Evolutionary conservation across 92 coral and sea anemone genomes (phyloP).

Genomic region (Zoanthus sociatus): DNA sequence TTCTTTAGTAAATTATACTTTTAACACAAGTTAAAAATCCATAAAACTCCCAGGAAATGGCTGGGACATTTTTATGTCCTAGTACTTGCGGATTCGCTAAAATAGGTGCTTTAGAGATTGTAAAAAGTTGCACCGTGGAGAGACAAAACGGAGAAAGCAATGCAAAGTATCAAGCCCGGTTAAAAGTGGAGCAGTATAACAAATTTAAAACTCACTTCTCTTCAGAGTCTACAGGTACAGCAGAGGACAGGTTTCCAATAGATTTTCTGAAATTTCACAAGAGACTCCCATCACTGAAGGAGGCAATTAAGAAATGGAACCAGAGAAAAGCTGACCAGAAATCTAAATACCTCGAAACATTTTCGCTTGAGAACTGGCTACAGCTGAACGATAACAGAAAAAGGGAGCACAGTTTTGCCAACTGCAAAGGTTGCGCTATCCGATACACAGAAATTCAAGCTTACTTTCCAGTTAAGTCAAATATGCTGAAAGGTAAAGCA

Average conservation of each 20-base stretch:
- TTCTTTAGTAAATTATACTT: constrained; percentile 9
- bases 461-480: constrained; percentile 36
- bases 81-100: constrained; percentile 71
- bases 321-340: constrained; percentile 56
- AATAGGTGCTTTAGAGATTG: constrained; percentile 54
- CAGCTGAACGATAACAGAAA: constrained; percentile 28
- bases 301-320: constrained; percentile 56
- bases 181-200: constrained; percentile 57
- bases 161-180: constrained; percentile 53
- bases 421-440: constrained; percentile 65
- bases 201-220: constrained; percentile 23
- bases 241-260: constrained; percentile 47
- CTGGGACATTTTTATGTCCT: constrained; percentile 73
- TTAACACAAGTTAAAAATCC: constrained; percentile 8
- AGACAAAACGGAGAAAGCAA: constrained; percentile 54
- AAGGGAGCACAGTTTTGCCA: constrained; percentile 52
- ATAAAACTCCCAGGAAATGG: constrained; percentile 30
- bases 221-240: constrained; percentile 26
- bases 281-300: constrained; percentile 59
- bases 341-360: constrained; percentile 56
- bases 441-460: constrained; percentile 40
- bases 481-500: constrained; percentile 60
- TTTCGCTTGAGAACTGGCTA: constrained; percentile 62
- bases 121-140: constrained; percentile 23
- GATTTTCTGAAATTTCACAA: constrained; percentile 48